Evolutionary conservation across 2,888 invertebrate species (phyloP), one percentile per base, ranked within the genome.

Genomic region (Latheticus oryzae): DNA sequence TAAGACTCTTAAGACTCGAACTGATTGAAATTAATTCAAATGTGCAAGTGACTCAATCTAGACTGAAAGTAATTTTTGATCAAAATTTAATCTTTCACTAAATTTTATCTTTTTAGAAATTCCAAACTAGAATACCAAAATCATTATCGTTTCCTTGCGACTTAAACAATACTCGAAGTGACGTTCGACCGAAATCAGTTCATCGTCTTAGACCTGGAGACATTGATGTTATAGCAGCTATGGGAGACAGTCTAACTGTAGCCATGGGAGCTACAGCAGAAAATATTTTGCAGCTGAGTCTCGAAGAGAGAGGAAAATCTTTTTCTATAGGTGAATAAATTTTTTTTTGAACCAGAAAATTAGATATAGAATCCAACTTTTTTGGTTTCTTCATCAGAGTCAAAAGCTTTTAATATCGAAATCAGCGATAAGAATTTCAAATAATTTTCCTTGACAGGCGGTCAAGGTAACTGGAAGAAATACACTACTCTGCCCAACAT

Each of bases 191-290:
- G 2, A 79, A 81, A 2, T 86, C 83, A 5, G 88, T 88, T 12
- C 87, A 89, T 72, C 77, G 78, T 21, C 78, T 89, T 26, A 77
- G 87, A 15, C 88, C 88, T 0, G 88, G 88, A 3, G 84, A 84
- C 65, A 86, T 89, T 33, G 86, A 88, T 62, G 85, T 89, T 24
- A 81, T 89, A 12, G 88, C 84, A 0, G 88, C 87, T 0, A 82
- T 89, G 54, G 89, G 89, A 0, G 89, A 89, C 73, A 88, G 88
- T 1, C 72, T 89, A 62, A 84, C 88, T 1, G 88, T 88, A 0
- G 89, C 85, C 23, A 88, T 84, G 63, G 89, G 88, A 1, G 87
- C 88, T 0, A 74, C 87, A 48, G 88, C 65, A 2, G 43, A 32
- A 4, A 53, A 23, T 23, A 1, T 63, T 5, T 15, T 42, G 1